Base-by-base conservation (phyloP, 2,113 vertebrate genomes). In the Scomber japonicus region DNA sequence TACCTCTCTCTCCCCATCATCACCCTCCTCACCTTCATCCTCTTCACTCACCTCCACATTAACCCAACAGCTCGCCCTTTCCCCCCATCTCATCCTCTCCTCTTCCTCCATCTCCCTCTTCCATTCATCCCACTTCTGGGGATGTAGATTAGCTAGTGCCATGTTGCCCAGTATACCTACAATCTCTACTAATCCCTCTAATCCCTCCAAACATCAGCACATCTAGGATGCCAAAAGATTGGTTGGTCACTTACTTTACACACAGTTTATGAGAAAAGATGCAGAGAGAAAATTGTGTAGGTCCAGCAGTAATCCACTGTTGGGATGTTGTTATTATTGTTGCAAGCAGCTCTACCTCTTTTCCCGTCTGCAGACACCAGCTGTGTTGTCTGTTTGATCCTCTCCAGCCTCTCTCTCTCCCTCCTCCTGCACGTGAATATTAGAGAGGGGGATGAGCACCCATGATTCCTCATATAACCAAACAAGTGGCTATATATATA, bases 401-500 rank as follows among this genome's bases (percentile, higher is more conserved):
- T 63, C 49, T 75, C 13, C 44, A 44, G 54, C 45, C 66, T 63
- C 35, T 46, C 62, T 56, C 75, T 48, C 85, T 71, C 80, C 53
- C 85, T 71, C 80, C 53, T 78, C 78, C 17, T 80, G n/a, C n/a
- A 55, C 64, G 12, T 59, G 15, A 72, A 68, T 31, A 10, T 45
- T 65, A 1, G 1, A 62, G 62, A 40, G 31, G 19, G 59, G 53
- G 31, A 5, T 11, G 16, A 78, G 53, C 49, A 24, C 76, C 14
- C 24, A 68, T 56, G 51, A 73, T 76, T 75, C 65, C 70, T 69
- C 55, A 65, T 77, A 84, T 78, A 65, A 66, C 80, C 65, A 71
- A 73, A 87, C 50, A 70, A 51, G 31, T 45, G 19, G 57, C 80
- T 81, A 80, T 90, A 77, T 85, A 21, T 21, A 21, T 57, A 85